Evolutionary conservation across 30 jellyfish, hydroid and myxozoan genomes (phyloP).

Genomic region (Phacellophora camtschatica): DNA sequence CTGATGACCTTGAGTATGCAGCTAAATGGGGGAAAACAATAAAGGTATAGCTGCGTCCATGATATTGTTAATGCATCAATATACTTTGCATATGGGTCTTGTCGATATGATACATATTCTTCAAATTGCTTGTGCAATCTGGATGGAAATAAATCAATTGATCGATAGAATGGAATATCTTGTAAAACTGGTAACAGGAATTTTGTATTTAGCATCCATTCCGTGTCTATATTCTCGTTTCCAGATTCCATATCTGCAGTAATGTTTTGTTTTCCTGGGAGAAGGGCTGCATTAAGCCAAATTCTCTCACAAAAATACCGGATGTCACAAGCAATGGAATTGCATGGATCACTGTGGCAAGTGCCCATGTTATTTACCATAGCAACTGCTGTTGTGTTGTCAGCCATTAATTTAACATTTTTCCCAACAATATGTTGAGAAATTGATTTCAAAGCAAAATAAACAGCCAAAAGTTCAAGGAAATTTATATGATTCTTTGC

Average conservation of each 20-base stretch:
- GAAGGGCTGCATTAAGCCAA: slow-evolving; percentile 52
- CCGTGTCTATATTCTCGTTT: background rate
- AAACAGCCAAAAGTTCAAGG: slow-evolving; percentile 32
- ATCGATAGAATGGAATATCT: background rate
- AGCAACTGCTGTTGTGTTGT: slow-evolving; percentile 43
- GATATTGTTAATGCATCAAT: slow-evolving; percentile 22
- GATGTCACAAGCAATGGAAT: slow-evolving; percentile 9
- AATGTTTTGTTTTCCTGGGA: slow-evolving; percentile 44
- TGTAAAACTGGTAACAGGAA: background rate
- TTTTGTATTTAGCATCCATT: slow-evolving; percentile 45
- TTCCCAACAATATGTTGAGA: background rate
- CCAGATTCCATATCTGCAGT: slow-evolving; percentile 47
- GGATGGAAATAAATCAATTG: slow-evolving; percentile 52
- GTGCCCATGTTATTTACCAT: slow-evolving; percentile 64
- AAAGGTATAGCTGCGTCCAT: background rate
- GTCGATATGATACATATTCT: slow-evolving; percentile 22
- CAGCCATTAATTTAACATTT: slow-evolving; percentile 45
- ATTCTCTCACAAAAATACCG: slow-evolving; percentile 38
- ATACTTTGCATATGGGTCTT: slow-evolving; percentile 26
- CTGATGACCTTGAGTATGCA: slow-evolving; percentile 4
- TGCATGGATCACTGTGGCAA: slow-evolving; percentile 15
- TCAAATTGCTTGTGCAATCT: slow-evolving; percentile 7
- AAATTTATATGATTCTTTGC: slow-evolving; percentile 19
- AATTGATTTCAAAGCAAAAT: slow-evolving; percentile 20
- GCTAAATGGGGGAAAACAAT: slow-evolving; percentile 42